Percentiles rank a stretch among this genome's conserved stretches.
phyloP scores from a whole-genome alignment of 2,797 vertebrate species.

The Protonibea diacanthus region DNA sequence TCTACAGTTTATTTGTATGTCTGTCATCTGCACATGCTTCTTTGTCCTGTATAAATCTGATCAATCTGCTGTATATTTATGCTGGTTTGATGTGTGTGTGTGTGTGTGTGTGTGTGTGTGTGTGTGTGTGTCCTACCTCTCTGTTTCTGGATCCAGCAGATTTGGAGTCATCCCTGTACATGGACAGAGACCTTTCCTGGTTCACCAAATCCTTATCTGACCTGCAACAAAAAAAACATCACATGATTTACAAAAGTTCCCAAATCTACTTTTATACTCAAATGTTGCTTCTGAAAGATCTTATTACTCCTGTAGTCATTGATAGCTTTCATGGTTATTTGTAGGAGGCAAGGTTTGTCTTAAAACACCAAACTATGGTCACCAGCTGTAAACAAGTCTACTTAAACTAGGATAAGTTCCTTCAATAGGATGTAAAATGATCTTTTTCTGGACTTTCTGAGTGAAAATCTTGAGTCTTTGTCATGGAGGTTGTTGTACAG shows the following conservation, averaged over 20 bases:
- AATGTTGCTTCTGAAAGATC: background rate
- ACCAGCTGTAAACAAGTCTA: background rate
- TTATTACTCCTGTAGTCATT: no score
- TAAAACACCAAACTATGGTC: background rate
- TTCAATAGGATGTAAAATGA: background rate
- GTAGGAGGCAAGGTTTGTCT: background rate
- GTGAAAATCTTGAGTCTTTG: no score
- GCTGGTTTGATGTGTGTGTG: background rate
- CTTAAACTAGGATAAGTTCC: no score
- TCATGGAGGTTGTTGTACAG: background rate
- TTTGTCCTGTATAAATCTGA: background rate
- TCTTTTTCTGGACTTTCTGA: background rate
- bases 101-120: constrained; percentile 12
- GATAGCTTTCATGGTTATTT: background rate
- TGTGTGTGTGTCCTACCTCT: constrained; percentile 61
- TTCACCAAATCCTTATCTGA: constrained; percentile 89
- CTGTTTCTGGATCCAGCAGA: constrained; percentile 74
- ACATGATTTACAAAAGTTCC: background rate
- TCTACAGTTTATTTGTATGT: background rate
- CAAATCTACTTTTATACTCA: background rate
- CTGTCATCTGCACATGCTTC: background rate
- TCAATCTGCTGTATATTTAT: background rate
- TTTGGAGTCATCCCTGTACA: constrained; percentile 76
- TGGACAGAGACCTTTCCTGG: constrained; percentile 84
- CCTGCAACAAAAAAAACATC: constrained; percentile 68